Conservation (phyloP, 2,888 invertebrate genomes). For the Anoplius nigerrimus region DNA sequence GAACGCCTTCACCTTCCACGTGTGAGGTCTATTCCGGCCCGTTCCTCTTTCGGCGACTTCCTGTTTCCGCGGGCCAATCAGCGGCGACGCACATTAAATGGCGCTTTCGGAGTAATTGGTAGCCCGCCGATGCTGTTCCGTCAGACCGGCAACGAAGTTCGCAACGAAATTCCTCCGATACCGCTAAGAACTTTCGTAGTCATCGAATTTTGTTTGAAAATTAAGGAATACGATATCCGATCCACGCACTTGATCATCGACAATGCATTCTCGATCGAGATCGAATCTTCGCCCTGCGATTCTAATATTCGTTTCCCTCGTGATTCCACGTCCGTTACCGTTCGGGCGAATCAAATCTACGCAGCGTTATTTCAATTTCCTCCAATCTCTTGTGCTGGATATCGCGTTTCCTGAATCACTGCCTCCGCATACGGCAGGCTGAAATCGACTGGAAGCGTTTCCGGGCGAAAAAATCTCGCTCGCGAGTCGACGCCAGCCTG, state of each 20-base stretch:
- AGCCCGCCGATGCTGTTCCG: constrained; percentile 16
- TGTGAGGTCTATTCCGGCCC: constrained; percentile 25
- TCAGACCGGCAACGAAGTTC: constrained; percentile 9
- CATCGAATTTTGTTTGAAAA: too few species aligned
- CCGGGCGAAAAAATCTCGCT: neutral
- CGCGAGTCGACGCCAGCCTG: too few species aligned
- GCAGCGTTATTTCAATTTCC: constrained; percentile 27
- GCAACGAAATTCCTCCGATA: too few species aligned
- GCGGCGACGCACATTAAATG: constrained; percentile 21
- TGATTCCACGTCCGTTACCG: constrained; percentile 18
- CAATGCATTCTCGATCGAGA: too few species aligned
- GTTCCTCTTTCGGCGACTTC: constrained; percentile 20
- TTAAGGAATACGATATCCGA: too few species aligned
- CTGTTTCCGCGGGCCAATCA: constrained; percentile 31
- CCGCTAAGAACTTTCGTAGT: too few species aligned
- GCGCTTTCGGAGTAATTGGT: constrained; percentile 27
- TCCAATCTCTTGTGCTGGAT: neutral
- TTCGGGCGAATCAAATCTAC: constrained; percentile 27
- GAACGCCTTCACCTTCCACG: constrained; percentile 12
- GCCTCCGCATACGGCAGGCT: constrained; percentile 9
- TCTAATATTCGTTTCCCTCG: constrained; percentile 30
- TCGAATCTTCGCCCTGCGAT: constrained; percentile 15
- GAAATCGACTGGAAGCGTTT: too few species aligned
- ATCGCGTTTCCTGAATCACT: neutral
- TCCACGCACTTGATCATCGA: too few species aligned